Evolutionary conservation across 2,113 vertebrate species (phyloP), one percentile per base, ranked within the genome.

Genomic region (Ctenodactylus gundi): DNA sequence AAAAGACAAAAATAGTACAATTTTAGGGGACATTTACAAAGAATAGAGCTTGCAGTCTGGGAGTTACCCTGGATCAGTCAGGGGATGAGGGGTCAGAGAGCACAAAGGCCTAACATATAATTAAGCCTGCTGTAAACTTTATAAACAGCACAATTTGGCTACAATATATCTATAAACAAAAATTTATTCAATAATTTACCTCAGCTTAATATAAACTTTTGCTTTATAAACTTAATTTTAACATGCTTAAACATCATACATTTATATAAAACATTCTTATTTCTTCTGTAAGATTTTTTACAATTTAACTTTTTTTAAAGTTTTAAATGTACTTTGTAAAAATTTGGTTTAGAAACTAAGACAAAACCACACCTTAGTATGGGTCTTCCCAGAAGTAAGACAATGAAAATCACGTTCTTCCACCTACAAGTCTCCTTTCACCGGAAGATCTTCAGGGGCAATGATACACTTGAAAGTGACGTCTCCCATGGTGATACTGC

Each of bases 401-500:
- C 29, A 23, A 36, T 4, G 36, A 60, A 7, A 53, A 39, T 29
- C 15, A 44, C 34, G 53, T 34, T 49, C 58, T 68, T 44, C n/a
- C 25, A 7, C 7, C 1, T 51, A 27, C 7, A 36, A 0, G 7
- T 81, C 29, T 41, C 23, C 15, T 55, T 39, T 20, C 23, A 27
- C 9, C 21, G n/a, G 55, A 44, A 72, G n/a, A 8, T 64, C 29
- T 70, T 49, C 39, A 44, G 6, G 4, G 44, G 39, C 34, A 36
- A 17, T 49, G 21, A 65, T 23, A 58, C 10, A 27, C 23, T 18
- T 41, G 21, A 41, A 62, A 39, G 55, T 49, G 1, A 21, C 12
- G 2, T n/a, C 41, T n/a, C 41, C 27, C n/a, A 3, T 49, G 75
- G 62, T n/a, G 53, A 41, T 23, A 60, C 0, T 8, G 0, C 4